phyloP scores from a whole-genome alignment of 2,113 vertebrate species.

The Charina bottae region DNA sequence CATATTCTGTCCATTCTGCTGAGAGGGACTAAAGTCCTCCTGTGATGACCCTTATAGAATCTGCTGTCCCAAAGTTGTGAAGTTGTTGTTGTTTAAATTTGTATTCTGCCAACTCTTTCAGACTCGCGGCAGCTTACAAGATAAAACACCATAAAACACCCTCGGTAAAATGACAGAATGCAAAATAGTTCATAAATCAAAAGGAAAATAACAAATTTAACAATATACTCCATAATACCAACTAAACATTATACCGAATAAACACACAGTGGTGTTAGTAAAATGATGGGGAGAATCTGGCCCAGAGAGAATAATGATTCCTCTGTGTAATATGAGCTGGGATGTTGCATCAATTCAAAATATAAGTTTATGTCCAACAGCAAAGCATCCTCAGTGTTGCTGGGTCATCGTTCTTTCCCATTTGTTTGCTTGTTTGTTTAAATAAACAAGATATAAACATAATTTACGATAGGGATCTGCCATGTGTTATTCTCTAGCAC shows the following conservation, averaged over 20 bases:
- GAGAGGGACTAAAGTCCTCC: not conserved
- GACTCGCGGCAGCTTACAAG: not conserved
- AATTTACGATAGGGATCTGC: not conserved
- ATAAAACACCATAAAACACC: not conserved
- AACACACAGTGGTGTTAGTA: not conserved
- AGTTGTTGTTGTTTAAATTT: not conserved
- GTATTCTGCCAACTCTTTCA: not conserved
- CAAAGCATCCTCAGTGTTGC: not conserved
- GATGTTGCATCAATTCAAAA: not conserved
- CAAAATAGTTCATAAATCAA: not conserved
- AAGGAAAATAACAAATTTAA: not conserved
- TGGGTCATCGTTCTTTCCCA: constrained; percentile 7
- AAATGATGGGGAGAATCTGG: not conserved
- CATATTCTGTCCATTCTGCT: not conserved
- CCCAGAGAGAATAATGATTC: not conserved
- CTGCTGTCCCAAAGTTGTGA: not conserved
- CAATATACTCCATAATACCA: not conserved
- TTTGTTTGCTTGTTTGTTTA: not conserved
- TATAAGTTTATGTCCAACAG: not conserved
- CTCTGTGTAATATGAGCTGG: not conserved
- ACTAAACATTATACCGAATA: not conserved
- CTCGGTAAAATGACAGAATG: not conserved
- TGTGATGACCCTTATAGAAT: not conserved
- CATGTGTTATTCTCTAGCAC: not conserved
- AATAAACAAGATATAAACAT: constrained; percentile 1